Percentiles rank a stretch among this genome's conserved stretches.
Conservation (phyloP, 2,888 invertebrate genomes). For the Ennomos fuscantarius region DNA sequence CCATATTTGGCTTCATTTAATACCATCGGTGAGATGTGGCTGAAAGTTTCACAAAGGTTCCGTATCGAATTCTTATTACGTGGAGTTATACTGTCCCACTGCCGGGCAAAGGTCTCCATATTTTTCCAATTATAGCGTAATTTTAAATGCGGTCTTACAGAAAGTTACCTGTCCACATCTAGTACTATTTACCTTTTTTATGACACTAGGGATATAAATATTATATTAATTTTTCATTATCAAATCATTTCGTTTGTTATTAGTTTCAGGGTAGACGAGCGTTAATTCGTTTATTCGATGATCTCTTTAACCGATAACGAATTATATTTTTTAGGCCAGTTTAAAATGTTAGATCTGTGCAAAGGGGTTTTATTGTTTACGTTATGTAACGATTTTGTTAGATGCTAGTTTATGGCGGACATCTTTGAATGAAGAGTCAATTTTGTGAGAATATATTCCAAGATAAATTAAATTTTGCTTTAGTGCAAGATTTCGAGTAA, state of each 20-base stretch:
- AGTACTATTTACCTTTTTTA: too few relatives aligned
- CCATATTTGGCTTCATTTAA: too few relatives aligned
- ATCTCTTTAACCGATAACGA: constrained; percentile 62
- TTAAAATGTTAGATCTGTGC: constrained; percentile 28
- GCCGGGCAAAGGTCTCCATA: too few relatives aligned
- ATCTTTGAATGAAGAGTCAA: not conserved
- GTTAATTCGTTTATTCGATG: constrained; percentile 42
- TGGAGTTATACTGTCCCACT: too few relatives aligned
- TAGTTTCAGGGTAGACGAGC: constrained; percentile 47
- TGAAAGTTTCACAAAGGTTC: too few relatives aligned
- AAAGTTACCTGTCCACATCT: too few relatives aligned
- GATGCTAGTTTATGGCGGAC: constrained; percentile 19
- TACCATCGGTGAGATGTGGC: too few relatives aligned
- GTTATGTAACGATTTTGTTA: constrained; percentile 6
- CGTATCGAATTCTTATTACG: too few relatives aligned
- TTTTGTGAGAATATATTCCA: not conserved
- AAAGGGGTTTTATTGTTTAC: constrained; percentile 14
- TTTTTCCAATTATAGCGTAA: too few relatives aligned
- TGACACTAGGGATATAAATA: too few relatives aligned
- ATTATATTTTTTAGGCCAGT: constrained; percentile 36
- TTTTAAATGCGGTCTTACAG: too few relatives aligned
- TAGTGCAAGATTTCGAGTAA: too few relatives aligned
- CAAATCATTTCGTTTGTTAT: constrained; percentile 30
- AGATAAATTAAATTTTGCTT: not conserved
- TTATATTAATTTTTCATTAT: constrained; percentile 2